Percentiles rank a stretch among this genome's conserved stretches.
Evolutionary conservation across 1,140 invertebrate genomes (phyloP).

Genomic region (Formica selysi): DNA sequence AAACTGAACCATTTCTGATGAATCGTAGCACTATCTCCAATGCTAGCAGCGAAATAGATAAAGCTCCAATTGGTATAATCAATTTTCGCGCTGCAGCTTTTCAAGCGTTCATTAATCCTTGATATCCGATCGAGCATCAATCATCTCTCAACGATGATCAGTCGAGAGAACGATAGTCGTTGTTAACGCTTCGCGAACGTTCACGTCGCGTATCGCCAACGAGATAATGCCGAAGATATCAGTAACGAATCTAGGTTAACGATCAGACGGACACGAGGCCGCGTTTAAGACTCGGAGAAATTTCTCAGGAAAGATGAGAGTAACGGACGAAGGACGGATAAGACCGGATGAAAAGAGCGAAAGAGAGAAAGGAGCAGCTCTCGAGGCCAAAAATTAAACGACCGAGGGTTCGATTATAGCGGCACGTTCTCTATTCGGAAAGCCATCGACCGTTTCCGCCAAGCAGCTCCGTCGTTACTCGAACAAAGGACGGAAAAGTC

Average conservation of each 20-base stretch:
- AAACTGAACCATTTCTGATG: slow-evolving; percentile 5
- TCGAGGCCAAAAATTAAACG: slow-evolving; percentile 40
- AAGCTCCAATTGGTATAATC: slow-evolving; percentile 36
- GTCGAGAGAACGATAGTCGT: slow-evolving; percentile 26
- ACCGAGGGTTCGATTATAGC: slow-evolving; percentile 61
- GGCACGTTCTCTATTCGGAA: slow-evolving; percentile 67
- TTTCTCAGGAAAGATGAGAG: slow-evolving; percentile 49
- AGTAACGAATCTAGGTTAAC: slow-evolving; percentile 69
- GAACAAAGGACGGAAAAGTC: slow-evolving; percentile 68
- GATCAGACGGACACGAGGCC: slow-evolving; percentile 52
- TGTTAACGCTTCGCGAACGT: slow-evolving; percentile 43
- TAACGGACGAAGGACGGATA: slow-evolving; percentile 36
- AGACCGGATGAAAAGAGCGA: slow-evolving; percentile 62
- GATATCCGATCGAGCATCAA: slow-evolving; percentile 38
- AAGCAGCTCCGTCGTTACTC: slow-evolving; percentile 64
- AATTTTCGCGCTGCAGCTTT: slow-evolving; percentile 16
- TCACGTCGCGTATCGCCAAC: slow-evolving; percentile 29
- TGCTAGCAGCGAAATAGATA: slow-evolving; percentile 11
- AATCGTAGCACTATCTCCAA: not conserved
- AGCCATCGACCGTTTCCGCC: slow-evolving; percentile 68
- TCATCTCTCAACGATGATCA: slow-evolving; percentile 40
- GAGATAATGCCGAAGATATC: slow-evolving; percentile 51
- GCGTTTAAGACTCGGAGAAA: slow-evolving; percentile 36
- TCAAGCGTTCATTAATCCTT: slow-evolving; percentile 23
- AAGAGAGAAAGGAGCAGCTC: slow-evolving; percentile 17